Conservation (phyloP, 2,797 vertebrate genomes). For the Sebastes diaconus region DNA sequence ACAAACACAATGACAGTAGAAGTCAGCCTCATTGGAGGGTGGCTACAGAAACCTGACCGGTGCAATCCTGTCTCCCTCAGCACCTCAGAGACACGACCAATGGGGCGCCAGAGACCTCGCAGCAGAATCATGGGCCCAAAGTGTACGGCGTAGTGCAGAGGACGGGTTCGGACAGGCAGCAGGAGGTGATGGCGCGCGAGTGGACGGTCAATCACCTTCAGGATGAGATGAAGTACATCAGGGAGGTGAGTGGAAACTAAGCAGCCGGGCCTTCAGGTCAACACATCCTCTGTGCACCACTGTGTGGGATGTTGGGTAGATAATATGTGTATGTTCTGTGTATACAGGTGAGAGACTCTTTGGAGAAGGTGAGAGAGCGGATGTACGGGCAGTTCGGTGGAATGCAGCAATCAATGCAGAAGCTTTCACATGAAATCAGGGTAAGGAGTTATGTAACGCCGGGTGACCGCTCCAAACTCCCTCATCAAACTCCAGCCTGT, state of each 20-base stretch:
- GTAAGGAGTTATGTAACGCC: slow-evolving; percentile 74
- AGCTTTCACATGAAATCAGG: slow-evolving; percentile 90
- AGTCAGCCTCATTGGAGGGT: slow-evolving; percentile 30
- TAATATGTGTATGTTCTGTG: background rate
- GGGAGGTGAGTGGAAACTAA: slow-evolving; percentile 86
- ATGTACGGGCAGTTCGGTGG: slow-evolving; percentile 97
- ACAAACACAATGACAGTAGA: slow-evolving; percentile 13
- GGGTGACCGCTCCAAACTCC: background rate
- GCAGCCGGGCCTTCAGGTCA: background rate
- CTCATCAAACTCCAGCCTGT: slow-evolving; percentile 10
- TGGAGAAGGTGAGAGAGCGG: slow-evolving; percentile 94
- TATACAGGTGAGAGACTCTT: slow-evolving; percentile 93
- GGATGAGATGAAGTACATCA: slow-evolving; percentile 98
- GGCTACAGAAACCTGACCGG: slow-evolving; percentile 78
- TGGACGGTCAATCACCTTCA: slow-evolving; percentile 92
- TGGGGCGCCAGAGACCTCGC: slow-evolving; percentile 81
- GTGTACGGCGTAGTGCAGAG: slow-evolving; percentile 91
- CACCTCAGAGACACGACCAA: slow-evolving; percentile 83
- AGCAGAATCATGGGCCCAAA: slow-evolving; percentile 79
- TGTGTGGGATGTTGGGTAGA: background rate
- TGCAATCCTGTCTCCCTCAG: slow-evolving; percentile 80
- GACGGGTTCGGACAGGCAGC: slow-evolving; percentile 85
- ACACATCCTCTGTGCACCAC: background rate
- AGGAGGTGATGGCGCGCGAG: slow-evolving; percentile 94
- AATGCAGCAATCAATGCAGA: slow-evolving; percentile 94